Conservation (phyloP, 1,140 invertebrate genomes). For the Platyura marginata region DNA sequence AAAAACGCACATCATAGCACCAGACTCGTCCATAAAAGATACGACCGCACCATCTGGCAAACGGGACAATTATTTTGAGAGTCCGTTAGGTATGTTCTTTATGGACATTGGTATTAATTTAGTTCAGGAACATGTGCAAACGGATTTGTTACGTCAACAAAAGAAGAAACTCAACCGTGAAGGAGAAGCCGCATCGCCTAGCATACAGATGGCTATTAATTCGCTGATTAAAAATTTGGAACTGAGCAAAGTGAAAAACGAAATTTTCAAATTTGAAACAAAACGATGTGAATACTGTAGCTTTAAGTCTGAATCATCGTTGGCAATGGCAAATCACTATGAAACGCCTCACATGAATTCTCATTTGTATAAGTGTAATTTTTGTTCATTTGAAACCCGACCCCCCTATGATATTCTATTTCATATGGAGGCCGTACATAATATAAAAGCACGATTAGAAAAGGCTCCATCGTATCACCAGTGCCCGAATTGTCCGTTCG, state of each 20-base stretch:
- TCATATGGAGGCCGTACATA: constrained; percentile 83
- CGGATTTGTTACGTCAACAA: constrained; percentile 71
- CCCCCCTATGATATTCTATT: constrained; percentile 74
- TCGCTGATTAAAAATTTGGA: constrained; percentile 67
- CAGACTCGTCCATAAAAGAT: constrained; percentile 19
- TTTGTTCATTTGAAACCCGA: constrained; percentile 64
- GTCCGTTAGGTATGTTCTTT: constrained; percentile 78
- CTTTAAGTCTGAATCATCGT: constrained; percentile 77
- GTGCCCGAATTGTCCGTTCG: constrained; percentile 85
- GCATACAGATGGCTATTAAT: constrained; percentile 57
- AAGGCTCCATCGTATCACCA: constrained; percentile 75
- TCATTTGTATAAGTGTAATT: constrained; percentile 71
- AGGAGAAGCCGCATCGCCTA: constrained; percentile 37
- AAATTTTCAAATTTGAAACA: constrained; percentile 56
- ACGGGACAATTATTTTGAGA: constrained; percentile 49
- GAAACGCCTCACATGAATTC: constrained; percentile 85
- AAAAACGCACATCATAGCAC: constrained; percentile 27
- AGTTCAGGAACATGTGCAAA: constrained; percentile 84
- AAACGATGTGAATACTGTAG: constrained; percentile 81
- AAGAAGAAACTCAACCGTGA: constrained; percentile 54
- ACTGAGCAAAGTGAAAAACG: constrained; percentile 76
- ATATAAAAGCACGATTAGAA: constrained; percentile 61
- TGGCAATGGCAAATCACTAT: constrained; percentile 77
- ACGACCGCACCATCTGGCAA: constrained; percentile 10
- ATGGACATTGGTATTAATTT: constrained; percentile 80